A percentile compares a stretch with the other conserved stretches of the same genome.
Evolutionary conservation across 2,113 vertebrate species (phyloP).

Genomic region (Rana temporaria): DNA sequence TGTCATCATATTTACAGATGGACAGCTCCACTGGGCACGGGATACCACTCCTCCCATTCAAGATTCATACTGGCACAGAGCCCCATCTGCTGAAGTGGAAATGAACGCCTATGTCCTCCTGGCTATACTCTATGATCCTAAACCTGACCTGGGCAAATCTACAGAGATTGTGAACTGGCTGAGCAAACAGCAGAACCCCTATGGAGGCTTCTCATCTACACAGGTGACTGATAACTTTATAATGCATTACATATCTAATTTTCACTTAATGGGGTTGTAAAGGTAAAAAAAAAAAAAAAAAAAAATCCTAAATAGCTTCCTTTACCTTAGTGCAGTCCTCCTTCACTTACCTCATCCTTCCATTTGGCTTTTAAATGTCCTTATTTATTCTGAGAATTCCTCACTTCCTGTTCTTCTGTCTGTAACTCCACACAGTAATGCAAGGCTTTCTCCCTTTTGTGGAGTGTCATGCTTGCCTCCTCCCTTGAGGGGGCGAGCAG

Average conservation of each 20-base stretch:
- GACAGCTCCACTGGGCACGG: slow-evolving; percentile 41
- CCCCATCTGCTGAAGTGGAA: slow-evolving; percentile 78
- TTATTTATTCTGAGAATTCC: no score
- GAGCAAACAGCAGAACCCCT: slow-evolving; percentile 76
- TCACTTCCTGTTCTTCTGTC: no score
- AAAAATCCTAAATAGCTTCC: no score
- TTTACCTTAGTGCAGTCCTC: no score
- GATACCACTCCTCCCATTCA: background rate
- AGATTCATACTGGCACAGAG: background rate
- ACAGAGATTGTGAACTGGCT: slow-evolving; percentile 77
- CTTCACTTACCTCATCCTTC: no score
- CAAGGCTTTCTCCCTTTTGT: no score
- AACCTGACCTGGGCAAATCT: slow-evolving; percentile 65
- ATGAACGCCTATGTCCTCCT: slow-evolving; percentile 78
- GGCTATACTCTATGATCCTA: slow-evolving; percentile 68
- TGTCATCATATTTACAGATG: slow-evolving; percentile 19
- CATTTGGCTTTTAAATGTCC: no score
- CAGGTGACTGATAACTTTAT: slow-evolving; percentile 68
- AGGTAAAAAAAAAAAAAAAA: no score
- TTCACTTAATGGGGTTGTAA: background rate
- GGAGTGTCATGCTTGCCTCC: no score
- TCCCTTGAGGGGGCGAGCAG: no score
- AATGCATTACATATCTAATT: background rate
- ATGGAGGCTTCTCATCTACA: slow-evolving; percentile 80
- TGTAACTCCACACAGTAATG: no score